These are phyloP conservation scores for Phalacrocorax carbo DNA, from an alignment of 2,113 vertebrate genomes.

Conservation along the genomic window DNA sequence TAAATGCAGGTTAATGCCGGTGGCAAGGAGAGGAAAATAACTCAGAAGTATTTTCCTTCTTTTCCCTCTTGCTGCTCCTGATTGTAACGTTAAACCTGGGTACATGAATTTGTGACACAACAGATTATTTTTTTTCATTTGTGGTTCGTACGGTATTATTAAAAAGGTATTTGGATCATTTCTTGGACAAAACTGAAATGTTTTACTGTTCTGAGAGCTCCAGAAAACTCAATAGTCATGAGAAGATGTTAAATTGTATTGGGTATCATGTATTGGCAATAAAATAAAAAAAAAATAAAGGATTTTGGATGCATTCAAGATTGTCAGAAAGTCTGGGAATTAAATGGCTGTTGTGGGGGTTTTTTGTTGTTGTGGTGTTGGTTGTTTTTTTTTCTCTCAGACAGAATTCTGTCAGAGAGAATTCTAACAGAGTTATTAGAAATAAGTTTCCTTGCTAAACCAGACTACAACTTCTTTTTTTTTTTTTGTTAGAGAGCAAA, in stretches of 20 bases:
- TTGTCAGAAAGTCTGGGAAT: background rate
- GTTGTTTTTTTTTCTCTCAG: background rate
- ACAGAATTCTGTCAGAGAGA: background rate
- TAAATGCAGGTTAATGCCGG: background rate
- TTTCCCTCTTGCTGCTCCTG: background rate
- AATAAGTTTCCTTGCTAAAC: background rate
- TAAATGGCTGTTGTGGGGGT: background rate
- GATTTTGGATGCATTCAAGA: background rate
- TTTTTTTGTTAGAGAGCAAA: slow-evolving; percentile 84
- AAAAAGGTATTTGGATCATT: background rate
- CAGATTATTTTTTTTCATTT: background rate
- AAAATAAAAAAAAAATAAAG: background rate
- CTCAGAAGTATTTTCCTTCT: background rate
- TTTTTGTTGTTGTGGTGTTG: background rate
- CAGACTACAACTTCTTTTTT: background rate
- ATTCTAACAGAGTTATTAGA: background rate
- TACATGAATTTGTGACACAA: background rate
- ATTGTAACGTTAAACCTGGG: background rate
- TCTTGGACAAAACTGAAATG: background rate
- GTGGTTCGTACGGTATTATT: background rate
- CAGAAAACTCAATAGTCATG: background rate
- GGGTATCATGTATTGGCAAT: background rate
- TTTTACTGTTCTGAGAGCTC: background rate
- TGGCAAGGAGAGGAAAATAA: background rate
- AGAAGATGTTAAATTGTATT: background rate